phyloP scores from a whole-genome alignment of 2,888 invertebrate species.

The Tetranychus piercei region DNA sequence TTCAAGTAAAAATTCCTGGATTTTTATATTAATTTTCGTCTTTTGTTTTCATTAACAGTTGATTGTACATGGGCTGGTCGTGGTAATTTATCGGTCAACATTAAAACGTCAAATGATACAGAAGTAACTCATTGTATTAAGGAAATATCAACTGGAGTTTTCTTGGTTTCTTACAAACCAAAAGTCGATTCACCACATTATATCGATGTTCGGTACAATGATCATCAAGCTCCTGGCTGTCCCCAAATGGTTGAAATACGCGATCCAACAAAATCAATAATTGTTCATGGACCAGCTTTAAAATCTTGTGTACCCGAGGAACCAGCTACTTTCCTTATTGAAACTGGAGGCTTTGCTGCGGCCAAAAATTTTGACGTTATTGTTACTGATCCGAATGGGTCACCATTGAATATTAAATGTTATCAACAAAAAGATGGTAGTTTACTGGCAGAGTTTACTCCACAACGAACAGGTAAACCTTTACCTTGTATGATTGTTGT shows the following conservation, averaged over 20 bases:
- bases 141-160: constrained; percentile 48
- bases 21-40: background rate
- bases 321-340: constrained; percentile 68
- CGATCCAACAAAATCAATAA: constrained; percentile 49
- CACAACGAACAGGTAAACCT: constrained; percentile 36
- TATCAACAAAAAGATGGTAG: constrained; percentile 91
- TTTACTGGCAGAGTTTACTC: constrained; percentile 77
- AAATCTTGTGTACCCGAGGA: constrained; percentile 66
- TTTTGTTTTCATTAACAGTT: constrained; percentile 36
- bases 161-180: constrained; percentile 72
- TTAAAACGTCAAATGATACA: constrained; percentile 53
- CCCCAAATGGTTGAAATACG: constrained; percentile 43
- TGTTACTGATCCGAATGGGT: constrained; percentile 40
- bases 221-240: constrained; percentile 46
- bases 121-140: constrained; percentile 64
- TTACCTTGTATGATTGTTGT: background rate
- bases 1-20: background rate
- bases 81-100: constrained; percentile 56
- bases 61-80: constrained; percentile 61
- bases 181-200: constrained; percentile 67
- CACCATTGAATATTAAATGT: constrained; percentile 65
- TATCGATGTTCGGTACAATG: constrained; percentile 66
- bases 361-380: constrained; percentile 70
- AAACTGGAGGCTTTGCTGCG: constrained; percentile 47
- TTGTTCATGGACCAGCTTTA: constrained; percentile 58